Conservation (phyloP, 2,888 invertebrate genomes). For the Liposcelis brunnea region DNA sequence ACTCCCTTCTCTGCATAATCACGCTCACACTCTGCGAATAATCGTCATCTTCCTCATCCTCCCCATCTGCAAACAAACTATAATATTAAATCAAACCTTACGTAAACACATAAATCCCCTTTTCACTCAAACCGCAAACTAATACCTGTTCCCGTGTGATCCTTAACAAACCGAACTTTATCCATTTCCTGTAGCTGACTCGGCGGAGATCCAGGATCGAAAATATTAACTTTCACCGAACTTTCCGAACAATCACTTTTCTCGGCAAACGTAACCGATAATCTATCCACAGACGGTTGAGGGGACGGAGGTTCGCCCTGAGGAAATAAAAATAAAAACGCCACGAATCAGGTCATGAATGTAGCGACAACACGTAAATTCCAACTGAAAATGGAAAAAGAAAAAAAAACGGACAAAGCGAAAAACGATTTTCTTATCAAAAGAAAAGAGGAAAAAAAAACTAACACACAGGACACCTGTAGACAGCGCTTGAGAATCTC, state of each 20-base stretch:
- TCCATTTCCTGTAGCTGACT: slow-evolving; percentile 28
- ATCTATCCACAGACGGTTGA: slow-evolving; percentile 49
- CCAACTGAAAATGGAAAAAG: too few relatives aligned
- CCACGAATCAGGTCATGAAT: too few relatives aligned
- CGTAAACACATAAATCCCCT: too few relatives aligned
- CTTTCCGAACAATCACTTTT: slow-evolving; percentile 26
- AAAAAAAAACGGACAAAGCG: too few relatives aligned
- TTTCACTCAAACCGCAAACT: too few relatives aligned
- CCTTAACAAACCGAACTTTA: slow-evolving; percentile 12
- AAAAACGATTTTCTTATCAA: too few relatives aligned
- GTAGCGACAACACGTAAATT: too few relatives aligned
- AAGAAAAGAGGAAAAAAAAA: too few relatives aligned
- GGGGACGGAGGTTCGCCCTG: slow-evolving; percentile 42
- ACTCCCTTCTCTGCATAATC: slow-evolving; percentile 62
- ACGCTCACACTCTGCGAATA: slow-evolving; percentile 74
- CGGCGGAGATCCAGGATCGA: slow-evolving; percentile 30
- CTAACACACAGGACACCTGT: too few relatives aligned
- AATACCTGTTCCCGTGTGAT: not conserved
- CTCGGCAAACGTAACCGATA: slow-evolving; percentile 54
- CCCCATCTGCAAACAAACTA: slow-evolving; percentile 24
- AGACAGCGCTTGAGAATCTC: too few relatives aligned
- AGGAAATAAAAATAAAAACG: not conserved
- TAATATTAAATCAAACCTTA: not conserved
- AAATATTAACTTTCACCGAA: slow-evolving; percentile 24
- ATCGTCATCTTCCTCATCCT: slow-evolving; percentile 55